Conservation (phyloP, 30 jellyfish, hydroid and myxozoan species). For the Aurelia sp. region DNA sequence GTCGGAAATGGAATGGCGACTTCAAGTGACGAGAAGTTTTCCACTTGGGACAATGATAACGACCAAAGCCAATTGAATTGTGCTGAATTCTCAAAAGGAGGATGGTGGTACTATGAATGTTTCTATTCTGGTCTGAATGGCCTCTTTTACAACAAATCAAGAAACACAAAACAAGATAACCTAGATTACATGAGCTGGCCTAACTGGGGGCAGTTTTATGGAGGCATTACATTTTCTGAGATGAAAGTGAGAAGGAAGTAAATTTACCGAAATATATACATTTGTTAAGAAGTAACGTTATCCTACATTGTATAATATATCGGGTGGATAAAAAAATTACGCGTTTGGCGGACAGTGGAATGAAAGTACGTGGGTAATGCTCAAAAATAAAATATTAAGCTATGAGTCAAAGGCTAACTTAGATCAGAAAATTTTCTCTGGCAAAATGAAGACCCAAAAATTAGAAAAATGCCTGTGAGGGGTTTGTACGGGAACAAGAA, state of each 20-base stretch:
- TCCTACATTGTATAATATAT: no score
- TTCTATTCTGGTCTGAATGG: slow-evolving; percentile 39
- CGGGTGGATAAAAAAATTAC: no score
- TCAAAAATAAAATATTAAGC: no score
- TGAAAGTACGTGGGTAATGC: no score
- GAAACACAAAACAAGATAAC: background rate
- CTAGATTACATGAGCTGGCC: slow-evolving; percentile 7
- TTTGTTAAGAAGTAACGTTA: no score
- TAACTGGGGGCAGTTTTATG: slow-evolving; percentile 18
- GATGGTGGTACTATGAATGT: slow-evolving; percentile 50
- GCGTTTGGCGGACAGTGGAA: no score
- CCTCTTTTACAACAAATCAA: background rate
- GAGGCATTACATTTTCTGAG: slow-evolving; percentile 15
- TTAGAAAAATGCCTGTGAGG: no score
- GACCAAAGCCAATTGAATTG: slow-evolving; percentile 31
- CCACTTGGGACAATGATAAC: slow-evolving; percentile 44
- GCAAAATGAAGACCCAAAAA: no score
- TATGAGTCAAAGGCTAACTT: no score
- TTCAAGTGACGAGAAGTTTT: background rate
- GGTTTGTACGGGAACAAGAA: no score
- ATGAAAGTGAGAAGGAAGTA: slow-evolving; percentile 18
- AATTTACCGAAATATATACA: no score
- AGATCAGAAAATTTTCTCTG: no score
- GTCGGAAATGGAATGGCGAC: slow-evolving; percentile 9
- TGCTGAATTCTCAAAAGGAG: slow-evolving; percentile 29